A percentile compares a stretch with the other conserved stretches of the same genome.
phyloP scores from a whole-genome alignment of 1,140 invertebrate genomes.

The Stratiolaelaps scimitus region DNA sequence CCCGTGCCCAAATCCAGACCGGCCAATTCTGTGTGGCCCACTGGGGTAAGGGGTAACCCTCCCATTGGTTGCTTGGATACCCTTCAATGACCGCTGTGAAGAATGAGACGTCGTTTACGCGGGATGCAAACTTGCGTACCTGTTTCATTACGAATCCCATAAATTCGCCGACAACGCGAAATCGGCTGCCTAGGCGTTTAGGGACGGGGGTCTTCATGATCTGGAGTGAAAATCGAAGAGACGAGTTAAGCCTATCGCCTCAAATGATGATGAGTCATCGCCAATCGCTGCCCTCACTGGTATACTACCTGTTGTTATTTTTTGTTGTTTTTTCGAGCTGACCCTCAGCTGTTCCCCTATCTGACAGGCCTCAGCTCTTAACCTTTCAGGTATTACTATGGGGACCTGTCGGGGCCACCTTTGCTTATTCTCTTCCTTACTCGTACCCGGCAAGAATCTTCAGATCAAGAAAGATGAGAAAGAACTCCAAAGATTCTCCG shows the following conservation, averaged over 20 bases:
- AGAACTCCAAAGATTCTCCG: too few relatives aligned
- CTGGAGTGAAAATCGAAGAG: neutral
- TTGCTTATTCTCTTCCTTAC: too few relatives aligned
- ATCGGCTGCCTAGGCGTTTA: neutral
- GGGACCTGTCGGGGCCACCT: too few relatives aligned
- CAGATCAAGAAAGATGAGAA: too few relatives aligned
- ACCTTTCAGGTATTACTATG: too few relatives aligned
- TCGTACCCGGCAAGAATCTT: too few relatives aligned
- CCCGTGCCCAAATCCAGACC: neutral
- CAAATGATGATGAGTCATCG: too few relatives aligned
- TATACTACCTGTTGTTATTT: neutral
- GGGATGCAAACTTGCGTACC: too few relatives aligned
- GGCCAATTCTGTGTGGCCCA: neutral
- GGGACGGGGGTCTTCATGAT: neutral
- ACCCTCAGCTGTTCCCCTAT: too few relatives aligned
- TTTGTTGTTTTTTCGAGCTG: too few relatives aligned
- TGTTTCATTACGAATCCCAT: neutral
- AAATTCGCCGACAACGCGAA: neutral
- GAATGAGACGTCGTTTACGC: neutral
- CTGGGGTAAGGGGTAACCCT: neutral
- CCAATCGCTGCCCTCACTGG: neutral
- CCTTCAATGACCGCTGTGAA: conserved; percentile 6
- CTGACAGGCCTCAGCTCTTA: too few relatives aligned
- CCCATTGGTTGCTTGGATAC: conserved; percentile 4
- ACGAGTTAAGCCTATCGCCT: too few relatives aligned